These are phyloP conservation scores for Lasioglossum calceatum DNA, from an alignment of 2,888 invertebrate species.

Conservation along the genomic window DNA sequence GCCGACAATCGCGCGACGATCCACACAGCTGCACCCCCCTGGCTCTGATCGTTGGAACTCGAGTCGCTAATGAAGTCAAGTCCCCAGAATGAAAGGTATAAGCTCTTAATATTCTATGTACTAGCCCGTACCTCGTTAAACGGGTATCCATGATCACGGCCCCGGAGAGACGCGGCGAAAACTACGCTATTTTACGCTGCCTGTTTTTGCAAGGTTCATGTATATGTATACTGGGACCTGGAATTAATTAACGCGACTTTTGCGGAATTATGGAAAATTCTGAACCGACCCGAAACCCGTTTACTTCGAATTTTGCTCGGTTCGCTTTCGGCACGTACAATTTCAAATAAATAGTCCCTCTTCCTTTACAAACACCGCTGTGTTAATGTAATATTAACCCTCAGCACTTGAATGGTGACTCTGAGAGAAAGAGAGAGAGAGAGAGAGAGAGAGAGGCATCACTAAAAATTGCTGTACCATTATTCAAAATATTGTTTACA, in stretches of 20 bases:
- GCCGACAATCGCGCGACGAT: slow-evolving; percentile 14
- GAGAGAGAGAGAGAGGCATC: too few relatives aligned
- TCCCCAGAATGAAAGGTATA: slow-evolving; percentile 16
- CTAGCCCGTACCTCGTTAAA: slow-evolving; percentile 12
- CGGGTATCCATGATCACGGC: background rate
- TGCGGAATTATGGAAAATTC: background rate
- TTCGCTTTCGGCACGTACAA: background rate
- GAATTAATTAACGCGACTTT: background rate
- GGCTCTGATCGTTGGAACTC: slow-evolving; percentile 12
- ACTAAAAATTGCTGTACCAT: too few relatives aligned
- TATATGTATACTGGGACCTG: background rate
- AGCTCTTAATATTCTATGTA: slow-evolving; percentile 13
- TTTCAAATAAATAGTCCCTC: background rate
- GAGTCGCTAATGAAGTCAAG: slow-evolving; percentile 36
- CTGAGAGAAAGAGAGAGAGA: too few relatives aligned
- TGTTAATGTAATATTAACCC: too few relatives aligned
- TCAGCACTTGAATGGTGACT: too few relatives aligned
- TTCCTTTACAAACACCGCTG: too few relatives aligned
- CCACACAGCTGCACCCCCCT: background rate
- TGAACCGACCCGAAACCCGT: background rate
- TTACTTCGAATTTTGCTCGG: background rate
- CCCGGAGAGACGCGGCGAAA: background rate
- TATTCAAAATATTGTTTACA: too few relatives aligned
- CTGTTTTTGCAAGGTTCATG: background rate
- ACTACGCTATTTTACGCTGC: slow-evolving; percentile 6